Evolutionary conservation across 2,113 vertebrate species (phyloP), one percentile per base, ranked within the genome.

Genomic region (Monarcha castaneiventris): DNA sequence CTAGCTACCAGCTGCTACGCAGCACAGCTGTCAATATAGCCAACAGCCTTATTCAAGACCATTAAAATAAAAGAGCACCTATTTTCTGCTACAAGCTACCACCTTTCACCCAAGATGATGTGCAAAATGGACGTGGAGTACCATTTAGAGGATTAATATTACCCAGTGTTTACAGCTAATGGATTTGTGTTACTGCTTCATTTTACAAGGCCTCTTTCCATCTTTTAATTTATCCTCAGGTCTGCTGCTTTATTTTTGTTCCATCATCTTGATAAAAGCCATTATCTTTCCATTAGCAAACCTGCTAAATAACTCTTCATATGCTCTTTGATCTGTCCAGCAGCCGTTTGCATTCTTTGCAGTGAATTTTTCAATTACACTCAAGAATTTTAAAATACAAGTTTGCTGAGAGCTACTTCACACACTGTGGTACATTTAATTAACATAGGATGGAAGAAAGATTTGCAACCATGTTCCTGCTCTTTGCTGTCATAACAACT

Each of bases 271-370:
- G 88, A 89, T 80, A 89, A 96, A 97, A 90, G 94, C 93, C 95
- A 97, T 97, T 96, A 93, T 95, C 89, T 95, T 94, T 97, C 97
- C 96, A 96, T 97, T 96, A 97, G 94, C 64, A 94, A 96, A 92
- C 92, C 94, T 95, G 95, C 92, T 81, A 94, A 75, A 72, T 86
- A 90, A 87, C 90, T 98, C 91, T 97, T 96, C 84, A 84, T 89
- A 16, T 78, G 95, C 93, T 92, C 96, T 97, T 97, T 96, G 97
- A 96, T 98, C 93, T 93, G 85, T 92, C 89, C 84, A 92, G 77
- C 92, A 97, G 85, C 93, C 95, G 37, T 97, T 93, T 78, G 58
- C 78, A 80, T 95, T 87, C 93, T 92, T 94, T 91, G 73, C 63
- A 25, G 56, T 43, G 52, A 79, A 71, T 67, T 81, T 94, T 91